Evolutionary conservation across 1,140 invertebrate species (phyloP).

Genomic region (Hyposmocoma kahamanoa): DNA sequence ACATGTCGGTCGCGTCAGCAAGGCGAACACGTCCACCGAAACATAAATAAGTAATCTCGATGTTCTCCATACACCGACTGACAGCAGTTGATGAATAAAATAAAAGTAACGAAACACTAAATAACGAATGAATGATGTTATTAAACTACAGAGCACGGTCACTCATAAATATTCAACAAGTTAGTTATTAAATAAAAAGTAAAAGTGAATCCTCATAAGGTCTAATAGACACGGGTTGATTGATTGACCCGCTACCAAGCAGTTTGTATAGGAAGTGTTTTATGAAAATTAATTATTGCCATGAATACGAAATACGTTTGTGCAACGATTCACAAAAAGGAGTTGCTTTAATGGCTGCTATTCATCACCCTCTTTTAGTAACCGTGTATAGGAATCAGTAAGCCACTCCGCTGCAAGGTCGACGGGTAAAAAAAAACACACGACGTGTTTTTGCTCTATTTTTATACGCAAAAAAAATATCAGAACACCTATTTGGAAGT

Average conservation of each 20-base stretch:
- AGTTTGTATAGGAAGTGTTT: constrained; percentile 42
- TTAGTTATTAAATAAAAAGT: constrained; percentile 61
- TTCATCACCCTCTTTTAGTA: constrained; percentile 59
- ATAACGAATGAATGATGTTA: constrained; percentile 45
- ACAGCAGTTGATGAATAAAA: constrained; percentile 29
- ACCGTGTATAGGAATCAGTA: constrained; percentile 61
- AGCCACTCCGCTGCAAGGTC: constrained; percentile 63
- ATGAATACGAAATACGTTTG: background rate
- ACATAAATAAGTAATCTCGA: constrained; percentile 40
- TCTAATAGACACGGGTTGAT: constrained; percentile 29
- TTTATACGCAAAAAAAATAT: constrained; percentile 66
- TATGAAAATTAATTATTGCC: constrained; percentile 46
- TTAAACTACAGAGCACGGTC: constrained; percentile 24
- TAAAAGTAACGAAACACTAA: constrained; percentile 35
- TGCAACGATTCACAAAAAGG: background rate
- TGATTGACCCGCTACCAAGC: constrained; percentile 24
- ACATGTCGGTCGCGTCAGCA: constrained; percentile 18
- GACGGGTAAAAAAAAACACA: constrained; percentile 53
- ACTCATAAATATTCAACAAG: constrained; percentile 51
- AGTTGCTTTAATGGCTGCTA: constrained; percentile 45
- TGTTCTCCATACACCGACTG: constrained; percentile 24
- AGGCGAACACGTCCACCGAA: constrained; percentile 32
- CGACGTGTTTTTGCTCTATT: constrained; percentile 63
- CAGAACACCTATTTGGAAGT: constrained; percentile 64
- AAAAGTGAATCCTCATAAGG: constrained; percentile 52